These are phyloP conservation scores for Polylopha cassiicola DNA, from an alignment of 2,888 invertebrate species.

Conservation along the genomic window DNA sequence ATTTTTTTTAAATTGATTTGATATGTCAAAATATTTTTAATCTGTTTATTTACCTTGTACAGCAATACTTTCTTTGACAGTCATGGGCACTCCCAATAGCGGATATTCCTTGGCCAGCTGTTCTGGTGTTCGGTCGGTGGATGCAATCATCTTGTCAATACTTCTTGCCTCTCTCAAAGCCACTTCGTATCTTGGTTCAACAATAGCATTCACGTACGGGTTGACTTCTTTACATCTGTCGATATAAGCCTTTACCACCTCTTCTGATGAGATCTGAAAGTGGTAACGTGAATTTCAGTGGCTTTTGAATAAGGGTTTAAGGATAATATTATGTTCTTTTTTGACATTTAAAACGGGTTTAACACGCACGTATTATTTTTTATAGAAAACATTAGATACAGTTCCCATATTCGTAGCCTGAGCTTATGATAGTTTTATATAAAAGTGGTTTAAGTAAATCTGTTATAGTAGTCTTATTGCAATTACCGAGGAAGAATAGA, in stretches of 20 bases:
- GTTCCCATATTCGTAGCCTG: too few relatives aligned
- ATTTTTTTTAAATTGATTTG: too few relatives aligned
- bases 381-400: too few relatives aligned
- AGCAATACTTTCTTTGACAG: conserved; percentile 89
- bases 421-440: too few relatives aligned
- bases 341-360: too few relatives aligned
- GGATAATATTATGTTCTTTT: neutral
- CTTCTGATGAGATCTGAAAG: conserved; percentile 82
- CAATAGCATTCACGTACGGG: conserved; percentile 86
- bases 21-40: too few relatives aligned
- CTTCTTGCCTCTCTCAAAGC: conserved; percentile 86
- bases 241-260: conserved; percentile 84
- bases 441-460: too few relatives aligned
- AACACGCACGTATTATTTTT: too few relatives aligned
- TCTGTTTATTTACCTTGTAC: conserved; percentile 78
- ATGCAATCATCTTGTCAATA: conserved; percentile 82
- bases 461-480: too few relatives aligned
- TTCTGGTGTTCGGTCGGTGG: conserved; percentile 73
- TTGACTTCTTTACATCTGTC: conserved; percentile 87
- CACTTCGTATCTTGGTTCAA: conserved; percentile 85
- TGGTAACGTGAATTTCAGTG: neutral
- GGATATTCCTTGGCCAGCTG: conserved; percentile 83
- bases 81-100: conserved; percentile 89
- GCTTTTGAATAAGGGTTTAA: neutral
- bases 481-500: too few relatives aligned